These are phyloP conservation scores for Pipistrellus pipistrellus DNA, from an alignment of 2,797 vertebrate species.

Conservation along the genomic window DNA sequence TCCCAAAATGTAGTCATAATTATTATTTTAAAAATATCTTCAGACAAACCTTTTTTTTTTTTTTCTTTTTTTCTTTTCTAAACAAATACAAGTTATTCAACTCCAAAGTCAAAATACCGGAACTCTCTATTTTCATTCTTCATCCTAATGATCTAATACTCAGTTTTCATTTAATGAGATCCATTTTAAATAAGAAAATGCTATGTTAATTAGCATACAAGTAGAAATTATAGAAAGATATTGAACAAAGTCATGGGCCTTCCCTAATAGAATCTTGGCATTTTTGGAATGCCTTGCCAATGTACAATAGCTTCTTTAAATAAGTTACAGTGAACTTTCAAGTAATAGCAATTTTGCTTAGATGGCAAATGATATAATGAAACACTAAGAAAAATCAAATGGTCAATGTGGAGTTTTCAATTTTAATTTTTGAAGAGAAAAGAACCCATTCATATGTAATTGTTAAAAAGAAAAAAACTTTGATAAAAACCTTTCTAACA, in stretches of 20 bases:
- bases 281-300: not conserved
- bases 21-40: slow-evolving; percentile 64
- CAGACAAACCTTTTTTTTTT: slow-evolving; percentile 45
- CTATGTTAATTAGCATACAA: slow-evolving; percentile 49
- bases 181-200: slow-evolving; percentile 59
- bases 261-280: slow-evolving; percentile 27
- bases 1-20: slow-evolving; percentile 63
- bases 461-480: slow-evolving; percentile 54
- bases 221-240: slow-evolving; percentile 45
- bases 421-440: slow-evolving; percentile 58
- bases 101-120: slow-evolving; percentile 37
- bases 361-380: slow-evolving; percentile 53
- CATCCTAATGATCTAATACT: slow-evolving; percentile 49
- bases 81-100: slow-evolving; percentile 75
- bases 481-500: slow-evolving; percentile 42
- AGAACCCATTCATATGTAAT: slow-evolving; percentile 57
- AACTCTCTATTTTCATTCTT: slow-evolving; percentile 62
- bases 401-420: not conserved
- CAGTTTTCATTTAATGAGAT: slow-evolving; percentile 58
- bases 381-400: slow-evolving; percentile 63
- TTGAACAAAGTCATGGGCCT: slow-evolving; percentile 25
- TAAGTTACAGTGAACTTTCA: slow-evolving; percentile 64
- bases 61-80: not conserved
- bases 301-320: slow-evolving; percentile 31
- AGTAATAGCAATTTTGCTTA: slow-evolving; percentile 59